A percentile compares a stretch with the other conserved stretches of the same genome.
phyloP scores from a whole-genome alignment of 2,113 vertebrate genomes.

The Crotalus helleri region DNA sequence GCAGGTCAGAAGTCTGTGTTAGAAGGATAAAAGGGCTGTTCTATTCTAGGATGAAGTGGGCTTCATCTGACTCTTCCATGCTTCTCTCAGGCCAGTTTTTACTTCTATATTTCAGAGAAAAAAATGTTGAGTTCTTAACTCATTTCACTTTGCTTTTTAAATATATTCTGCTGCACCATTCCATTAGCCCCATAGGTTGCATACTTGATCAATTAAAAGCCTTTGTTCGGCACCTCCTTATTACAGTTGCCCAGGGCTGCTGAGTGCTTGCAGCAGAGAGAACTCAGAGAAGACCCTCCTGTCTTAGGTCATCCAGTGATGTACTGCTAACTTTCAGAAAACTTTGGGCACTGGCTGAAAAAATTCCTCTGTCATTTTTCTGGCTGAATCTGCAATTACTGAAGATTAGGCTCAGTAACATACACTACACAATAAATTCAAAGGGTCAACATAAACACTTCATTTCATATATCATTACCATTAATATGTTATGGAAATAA shows the following conservation, averaged over 20 bases:
- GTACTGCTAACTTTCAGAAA: no score
- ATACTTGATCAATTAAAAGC: no score
- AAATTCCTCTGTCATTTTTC: neutral
- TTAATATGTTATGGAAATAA: slow-evolving; percentile 33
- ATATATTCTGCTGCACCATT: neutral
- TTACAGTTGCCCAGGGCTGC: no score
- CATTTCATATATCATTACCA: slow-evolving; percentile 20
- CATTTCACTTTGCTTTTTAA: neutral
- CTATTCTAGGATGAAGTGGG: neutral
- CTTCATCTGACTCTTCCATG: neutral
- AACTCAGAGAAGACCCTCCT: no score
- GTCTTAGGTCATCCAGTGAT: no score
- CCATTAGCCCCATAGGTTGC: no score
- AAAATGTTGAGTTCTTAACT: neutral
- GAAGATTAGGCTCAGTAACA: no score
- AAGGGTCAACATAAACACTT: neutral
- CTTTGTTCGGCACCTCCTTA: no score
- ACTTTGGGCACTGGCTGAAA: neutral
- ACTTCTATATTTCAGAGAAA: neutral
- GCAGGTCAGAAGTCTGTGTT: neutral
- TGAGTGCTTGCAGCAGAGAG: no score
- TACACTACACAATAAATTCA: no score
- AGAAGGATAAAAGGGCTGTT: neutral
- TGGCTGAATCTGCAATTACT: neutral
- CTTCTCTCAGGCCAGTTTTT: neutral